phyloP scores from a whole-genome alignment of 2,888 invertebrate species.

The Chouioia cunea region DNA sequence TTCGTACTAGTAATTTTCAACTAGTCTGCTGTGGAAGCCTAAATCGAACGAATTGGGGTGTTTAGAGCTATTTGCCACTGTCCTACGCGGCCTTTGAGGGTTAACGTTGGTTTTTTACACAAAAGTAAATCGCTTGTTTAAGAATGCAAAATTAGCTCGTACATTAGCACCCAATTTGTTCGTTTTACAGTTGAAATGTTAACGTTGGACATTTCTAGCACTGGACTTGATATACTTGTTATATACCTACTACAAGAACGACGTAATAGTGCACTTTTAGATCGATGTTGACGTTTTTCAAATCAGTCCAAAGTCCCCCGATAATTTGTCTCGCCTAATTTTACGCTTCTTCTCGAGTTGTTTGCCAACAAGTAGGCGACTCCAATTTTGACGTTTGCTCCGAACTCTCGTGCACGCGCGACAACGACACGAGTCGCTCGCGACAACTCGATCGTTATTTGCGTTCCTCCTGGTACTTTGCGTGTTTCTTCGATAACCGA shows the following conservation, averaged over 20 bases:
- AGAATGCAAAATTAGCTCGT: slow-evolving; percentile 62
- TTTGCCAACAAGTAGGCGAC: too few relatives aligned
- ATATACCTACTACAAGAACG: slow-evolving; percentile 30
- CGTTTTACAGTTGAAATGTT: slow-evolving; percentile 33
- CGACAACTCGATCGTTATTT: too few relatives aligned
- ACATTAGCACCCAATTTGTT: slow-evolving; percentile 56
- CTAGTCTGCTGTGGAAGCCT: slow-evolving; percentile 11
- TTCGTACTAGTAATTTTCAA: slow-evolving; percentile 9
- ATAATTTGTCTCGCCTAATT: too few relatives aligned
- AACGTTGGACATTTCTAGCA: slow-evolving; percentile 37
- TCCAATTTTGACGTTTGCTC: too few relatives aligned
- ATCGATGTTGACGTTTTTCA: slow-evolving; percentile 35
- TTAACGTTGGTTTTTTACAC: slow-evolving; percentile 42
- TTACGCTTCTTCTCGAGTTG: too few relatives aligned
- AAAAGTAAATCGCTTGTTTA: slow-evolving; percentile 59
- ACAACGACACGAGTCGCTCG: too few relatives aligned
- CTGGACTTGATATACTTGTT: slow-evolving; percentile 31
- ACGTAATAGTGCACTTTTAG: slow-evolving; percentile 49
- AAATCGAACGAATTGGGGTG: slow-evolving; percentile 16
- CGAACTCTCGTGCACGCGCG: too few relatives aligned
- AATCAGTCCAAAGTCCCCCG: too few relatives aligned
- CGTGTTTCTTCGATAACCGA: too few relatives aligned
- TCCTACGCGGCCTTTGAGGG: slow-evolving; percentile 35
- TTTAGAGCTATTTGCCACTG: too few relatives aligned
- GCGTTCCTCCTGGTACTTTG: too few relatives aligned